Conservation (phyloP, 2,113 vertebrate species). For the Laterallus jamaicensis region DNA sequence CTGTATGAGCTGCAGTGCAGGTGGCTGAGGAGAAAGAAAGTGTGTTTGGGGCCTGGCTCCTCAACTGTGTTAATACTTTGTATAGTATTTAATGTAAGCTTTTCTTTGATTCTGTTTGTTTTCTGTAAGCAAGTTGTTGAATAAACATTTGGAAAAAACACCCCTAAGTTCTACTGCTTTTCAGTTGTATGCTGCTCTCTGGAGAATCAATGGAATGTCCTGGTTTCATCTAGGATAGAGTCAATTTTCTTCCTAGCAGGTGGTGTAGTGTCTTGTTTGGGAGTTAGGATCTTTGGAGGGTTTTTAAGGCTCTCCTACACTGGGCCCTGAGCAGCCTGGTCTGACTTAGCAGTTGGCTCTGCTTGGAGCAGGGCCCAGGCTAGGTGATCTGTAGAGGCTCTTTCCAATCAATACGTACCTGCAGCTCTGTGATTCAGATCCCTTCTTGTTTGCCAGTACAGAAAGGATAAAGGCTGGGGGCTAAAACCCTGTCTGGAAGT, state of each 20-base stretch:
- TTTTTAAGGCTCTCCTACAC: neutral
- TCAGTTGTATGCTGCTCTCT: no score
- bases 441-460: neutral
- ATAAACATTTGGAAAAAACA: neutral
- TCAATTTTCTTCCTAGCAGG: no score
- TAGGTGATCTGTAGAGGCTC: neutral
- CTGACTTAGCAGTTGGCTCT: neutral
- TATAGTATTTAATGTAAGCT: constrained; percentile 22
- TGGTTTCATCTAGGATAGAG: no score
- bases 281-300: no score
- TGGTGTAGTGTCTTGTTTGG: no score
- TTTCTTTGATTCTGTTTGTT: neutral
- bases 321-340: neutral
- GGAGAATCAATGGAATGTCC: no score
- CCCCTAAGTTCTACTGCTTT: no score
- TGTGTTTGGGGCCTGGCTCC: neutral
- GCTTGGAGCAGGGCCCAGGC: neutral
- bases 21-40: neutral
- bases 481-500: neutral
- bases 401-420: neutral
- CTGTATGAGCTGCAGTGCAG: neutral
- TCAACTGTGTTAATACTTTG: neutral
- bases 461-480: neutral
- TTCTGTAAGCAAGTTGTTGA: neutral
- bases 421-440: neutral